phyloP scores from a whole-genome alignment of 2,113 vertebrate genomes.

The Promerops cafer region DNA sequence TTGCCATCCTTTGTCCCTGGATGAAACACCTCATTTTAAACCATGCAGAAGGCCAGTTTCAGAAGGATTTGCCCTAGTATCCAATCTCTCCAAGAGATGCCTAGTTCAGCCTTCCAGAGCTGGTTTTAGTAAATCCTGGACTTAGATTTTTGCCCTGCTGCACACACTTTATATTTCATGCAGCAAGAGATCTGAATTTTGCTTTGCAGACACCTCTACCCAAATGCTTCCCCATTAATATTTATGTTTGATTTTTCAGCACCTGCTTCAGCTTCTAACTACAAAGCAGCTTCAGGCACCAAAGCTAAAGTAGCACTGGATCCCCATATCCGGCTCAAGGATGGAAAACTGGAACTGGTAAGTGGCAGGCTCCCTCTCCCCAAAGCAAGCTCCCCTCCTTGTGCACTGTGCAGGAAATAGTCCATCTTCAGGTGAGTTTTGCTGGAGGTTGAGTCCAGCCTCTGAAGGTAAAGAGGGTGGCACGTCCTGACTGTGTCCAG shows the following conservation, averaged over 20 bases:
- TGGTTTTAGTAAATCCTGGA: not conserved
- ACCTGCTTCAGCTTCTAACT: constrained; percentile 61
- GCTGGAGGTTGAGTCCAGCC: not conserved
- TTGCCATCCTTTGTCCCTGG: not conserved
- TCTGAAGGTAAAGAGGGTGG: not conserved
- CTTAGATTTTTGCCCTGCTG: not conserved
- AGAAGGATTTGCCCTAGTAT: not conserved
- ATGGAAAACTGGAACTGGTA: constrained; percentile 86
- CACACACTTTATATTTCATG: not conserved
- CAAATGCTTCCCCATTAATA: not conserved
- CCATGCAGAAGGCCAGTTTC: not conserved
- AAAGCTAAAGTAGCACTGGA: constrained; percentile 86
- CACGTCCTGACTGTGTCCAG: not conserved
- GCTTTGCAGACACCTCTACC: not conserved
- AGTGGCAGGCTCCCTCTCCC: not conserved
- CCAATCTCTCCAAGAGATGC: not conserved
- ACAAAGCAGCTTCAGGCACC: constrained; percentile 41
- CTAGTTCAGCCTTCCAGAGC: not conserved
- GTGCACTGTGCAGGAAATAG: not conserved
- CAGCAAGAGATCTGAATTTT: not conserved
- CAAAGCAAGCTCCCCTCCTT: not conserved
- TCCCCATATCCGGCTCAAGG: constrained; percentile 83
- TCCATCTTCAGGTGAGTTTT: not conserved
- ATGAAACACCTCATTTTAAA: not conserved
- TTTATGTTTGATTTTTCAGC: constrained; percentile 49